phyloP scores from a whole-genome alignment of 2,888 invertebrate species.

The Scotopteryx bipunctaria region DNA sequence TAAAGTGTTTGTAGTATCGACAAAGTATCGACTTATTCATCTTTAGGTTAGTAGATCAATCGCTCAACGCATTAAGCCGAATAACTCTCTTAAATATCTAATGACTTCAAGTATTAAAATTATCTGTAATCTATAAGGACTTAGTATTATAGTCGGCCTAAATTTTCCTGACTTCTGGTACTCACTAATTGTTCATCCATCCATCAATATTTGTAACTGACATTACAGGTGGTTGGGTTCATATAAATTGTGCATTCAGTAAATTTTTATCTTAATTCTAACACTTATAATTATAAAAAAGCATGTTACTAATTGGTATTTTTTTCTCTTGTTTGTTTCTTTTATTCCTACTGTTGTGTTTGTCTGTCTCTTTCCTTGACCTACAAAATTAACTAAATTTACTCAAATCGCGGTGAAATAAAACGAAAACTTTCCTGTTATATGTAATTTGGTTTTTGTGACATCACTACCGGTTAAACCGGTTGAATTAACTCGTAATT shows the following conservation, averaged over 20 bases:
- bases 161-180: too few relatives aligned
- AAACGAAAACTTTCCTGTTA: slow-evolving; percentile 1
- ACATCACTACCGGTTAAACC: slow-evolving; percentile 4
- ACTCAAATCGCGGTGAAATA: neutral
- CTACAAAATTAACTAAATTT: slow-evolving; percentile 4
- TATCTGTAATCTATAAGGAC: too few relatives aligned
- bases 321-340: slow-evolving; percentile 46
- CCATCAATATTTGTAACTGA: too few relatives aligned
- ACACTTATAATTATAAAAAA: slow-evolving; percentile 11
- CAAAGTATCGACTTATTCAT: neutral
- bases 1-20: neutral
- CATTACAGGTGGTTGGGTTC: too few relatives aligned
- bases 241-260: slow-evolving; percentile 5
- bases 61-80: slow-evolving; percentile 1
- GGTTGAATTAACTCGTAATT: slow-evolving; percentile 57
- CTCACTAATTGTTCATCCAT: too few relatives aligned
- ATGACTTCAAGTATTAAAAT: too few relatives aligned
- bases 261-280: neutral
- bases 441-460: slow-evolving; percentile 1
- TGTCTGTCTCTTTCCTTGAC: slow-evolving; percentile 40
- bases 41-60: slow-evolving; percentile 9
- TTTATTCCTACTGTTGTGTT: slow-evolving; percentile 55
- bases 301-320: slow-evolving; percentile 58
- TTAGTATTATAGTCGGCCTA: too few relatives aligned
- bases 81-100: neutral